These are phyloP conservation scores for Ciconia maguari DNA, from an alignment of 2,113 vertebrate genomes.

Conservation along the genomic window DNA sequence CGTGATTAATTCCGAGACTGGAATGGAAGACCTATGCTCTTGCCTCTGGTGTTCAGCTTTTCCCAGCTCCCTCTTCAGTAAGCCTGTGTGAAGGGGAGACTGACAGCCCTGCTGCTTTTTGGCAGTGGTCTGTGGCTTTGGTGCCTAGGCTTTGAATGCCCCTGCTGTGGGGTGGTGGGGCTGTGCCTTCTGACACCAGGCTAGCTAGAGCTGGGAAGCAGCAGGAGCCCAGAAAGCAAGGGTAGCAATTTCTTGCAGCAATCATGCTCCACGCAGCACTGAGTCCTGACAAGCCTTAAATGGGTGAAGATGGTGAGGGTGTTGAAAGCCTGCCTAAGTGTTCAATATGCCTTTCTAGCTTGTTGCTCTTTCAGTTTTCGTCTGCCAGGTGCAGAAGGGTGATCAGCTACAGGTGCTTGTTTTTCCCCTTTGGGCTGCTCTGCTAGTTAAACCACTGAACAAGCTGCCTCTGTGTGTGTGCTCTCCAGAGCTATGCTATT, in stretches of 20 bases:
- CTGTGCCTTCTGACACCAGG: not conserved
- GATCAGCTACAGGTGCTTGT: not conserved
- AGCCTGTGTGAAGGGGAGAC: not conserved
- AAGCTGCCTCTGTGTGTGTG: not conserved
- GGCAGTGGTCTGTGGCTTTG: not conserved
- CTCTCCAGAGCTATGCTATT: not conserved
- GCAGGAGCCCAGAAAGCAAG: not conserved
- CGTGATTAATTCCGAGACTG: not conserved
- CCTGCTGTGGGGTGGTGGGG: not conserved
- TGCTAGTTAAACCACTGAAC: not conserved
- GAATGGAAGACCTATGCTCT: not conserved
- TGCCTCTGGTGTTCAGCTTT: not conserved
- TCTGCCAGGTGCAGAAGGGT: not conserved
- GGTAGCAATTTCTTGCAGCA: not conserved
- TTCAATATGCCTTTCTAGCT: not conserved
- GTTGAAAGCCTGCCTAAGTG: not conserved
- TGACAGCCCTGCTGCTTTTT: not conserved
- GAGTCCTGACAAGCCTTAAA: not conserved
- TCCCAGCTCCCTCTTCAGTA: not conserved
- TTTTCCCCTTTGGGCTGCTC: not conserved
- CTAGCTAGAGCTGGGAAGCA: not conserved
- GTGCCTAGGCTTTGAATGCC: not conserved
- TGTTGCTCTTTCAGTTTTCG: not conserved
- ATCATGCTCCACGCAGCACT: fast-evolving
- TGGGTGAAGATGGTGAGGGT: not conserved